Conservation (phyloP, 2,797 vertebrate species). For the Eulemur albifrons region DNA sequence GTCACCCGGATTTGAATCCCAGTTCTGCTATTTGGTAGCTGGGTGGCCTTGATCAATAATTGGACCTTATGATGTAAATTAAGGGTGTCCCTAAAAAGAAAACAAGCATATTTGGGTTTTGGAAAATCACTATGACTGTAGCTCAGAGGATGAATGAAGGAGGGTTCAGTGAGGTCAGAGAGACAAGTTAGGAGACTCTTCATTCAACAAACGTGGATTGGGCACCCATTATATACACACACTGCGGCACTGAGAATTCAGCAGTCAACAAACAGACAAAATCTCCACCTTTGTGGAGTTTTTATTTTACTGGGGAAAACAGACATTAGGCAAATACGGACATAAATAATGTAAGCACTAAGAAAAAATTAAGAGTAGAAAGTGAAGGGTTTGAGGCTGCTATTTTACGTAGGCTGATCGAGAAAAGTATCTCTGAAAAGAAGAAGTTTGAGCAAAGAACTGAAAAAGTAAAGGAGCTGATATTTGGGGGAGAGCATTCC, state of each 20-base stretch:
- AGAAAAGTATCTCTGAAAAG: background rate
- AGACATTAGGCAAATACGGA: background rate
- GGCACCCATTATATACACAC: background rate
- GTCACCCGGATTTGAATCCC: background rate
- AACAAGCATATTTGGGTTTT: background rate
- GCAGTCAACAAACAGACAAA: background rate
- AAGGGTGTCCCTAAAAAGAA: background rate
- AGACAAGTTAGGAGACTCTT: background rate
- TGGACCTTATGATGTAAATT: background rate
- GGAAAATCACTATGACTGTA: background rate
- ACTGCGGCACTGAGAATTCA: background rate
- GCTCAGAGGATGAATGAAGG: background rate
- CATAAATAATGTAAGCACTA: background rate
- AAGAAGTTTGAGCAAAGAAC: background rate
- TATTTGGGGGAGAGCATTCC: background rate
- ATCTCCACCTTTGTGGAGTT: background rate
- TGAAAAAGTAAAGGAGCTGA: background rate
- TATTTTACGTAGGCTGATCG: background rate
- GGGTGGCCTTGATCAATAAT: background rate
- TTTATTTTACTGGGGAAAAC: background rate
- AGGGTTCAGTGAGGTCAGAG: background rate
- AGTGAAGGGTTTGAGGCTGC: background rate
- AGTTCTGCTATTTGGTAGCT: background rate
- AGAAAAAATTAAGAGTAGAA: background rate
- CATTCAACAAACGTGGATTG: background rate